Evolutionary conservation across 2,113 vertebrate genomes (phyloP).

Genomic region (Cyanoramphus novaezelandiae): DNA sequence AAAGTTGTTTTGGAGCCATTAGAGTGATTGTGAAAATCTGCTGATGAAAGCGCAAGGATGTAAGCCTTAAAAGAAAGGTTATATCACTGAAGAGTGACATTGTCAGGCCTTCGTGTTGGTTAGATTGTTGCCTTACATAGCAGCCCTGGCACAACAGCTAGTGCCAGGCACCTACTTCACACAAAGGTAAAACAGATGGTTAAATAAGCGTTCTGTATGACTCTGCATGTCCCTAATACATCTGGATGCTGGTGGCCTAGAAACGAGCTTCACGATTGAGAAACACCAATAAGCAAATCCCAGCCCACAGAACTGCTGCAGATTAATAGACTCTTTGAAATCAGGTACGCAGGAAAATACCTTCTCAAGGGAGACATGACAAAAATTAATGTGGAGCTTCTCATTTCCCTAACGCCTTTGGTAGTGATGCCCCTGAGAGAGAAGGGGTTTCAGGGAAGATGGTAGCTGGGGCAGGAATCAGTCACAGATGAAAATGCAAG

Average conservation of each 20-base stretch:
- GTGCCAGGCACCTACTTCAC: neutral
- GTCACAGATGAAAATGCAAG: neutral
- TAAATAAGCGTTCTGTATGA: neutral
- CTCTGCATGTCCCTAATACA: neutral
- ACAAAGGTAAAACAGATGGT: neutral
- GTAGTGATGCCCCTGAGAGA: rapidly evolving
- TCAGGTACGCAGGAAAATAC: neutral
- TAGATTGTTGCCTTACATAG: neutral
- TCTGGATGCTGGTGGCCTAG: neutral
- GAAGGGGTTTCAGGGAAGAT: neutral
- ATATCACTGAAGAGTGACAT: neutral
- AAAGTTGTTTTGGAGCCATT: neutral
- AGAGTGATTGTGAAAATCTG: neutral
- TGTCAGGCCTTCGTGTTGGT: rapidly evolving
- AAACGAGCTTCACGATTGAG: neutral
- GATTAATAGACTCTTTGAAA: neutral
- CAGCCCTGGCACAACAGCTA: neutral
- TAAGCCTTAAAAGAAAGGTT: neutral
- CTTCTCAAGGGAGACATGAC: rapidly evolving
- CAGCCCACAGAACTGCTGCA: neutral
- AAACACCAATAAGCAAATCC: neutral
- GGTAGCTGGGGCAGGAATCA: neutral
- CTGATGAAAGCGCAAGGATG: neutral
- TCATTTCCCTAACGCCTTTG: rapidly evolving
- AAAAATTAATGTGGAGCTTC: neutral